A percentile compares a stretch with the other conserved stretches of the same genome.
phyloP scores from a whole-genome alignment of 2,888 invertebrate species.

The Philopedon plagiatum region DNA sequence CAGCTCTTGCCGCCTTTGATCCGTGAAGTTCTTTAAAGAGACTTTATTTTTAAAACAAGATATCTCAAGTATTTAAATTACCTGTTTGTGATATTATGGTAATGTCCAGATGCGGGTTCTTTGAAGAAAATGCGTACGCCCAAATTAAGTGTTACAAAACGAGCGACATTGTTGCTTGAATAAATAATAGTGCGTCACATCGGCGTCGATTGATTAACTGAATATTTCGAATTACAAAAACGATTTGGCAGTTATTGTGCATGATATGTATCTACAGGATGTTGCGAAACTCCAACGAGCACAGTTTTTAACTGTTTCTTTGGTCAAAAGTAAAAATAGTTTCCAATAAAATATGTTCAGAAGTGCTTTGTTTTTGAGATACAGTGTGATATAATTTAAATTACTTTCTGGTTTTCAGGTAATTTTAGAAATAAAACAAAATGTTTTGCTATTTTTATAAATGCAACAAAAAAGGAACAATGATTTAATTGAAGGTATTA shows the following conservation, averaged over 20 bases:
- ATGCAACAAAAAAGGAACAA: too few species aligned
- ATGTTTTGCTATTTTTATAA: too few species aligned
- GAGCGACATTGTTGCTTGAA: not conserved
- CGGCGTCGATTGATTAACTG: not conserved
- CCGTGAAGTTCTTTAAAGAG: not conserved
- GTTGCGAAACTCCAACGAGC: too few species aligned
- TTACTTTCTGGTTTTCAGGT: too few species aligned
- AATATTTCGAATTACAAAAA: not conserved
- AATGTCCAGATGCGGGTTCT: not conserved
- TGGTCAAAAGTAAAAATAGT: too few species aligned
- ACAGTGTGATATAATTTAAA: too few species aligned
- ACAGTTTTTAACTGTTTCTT: too few species aligned
- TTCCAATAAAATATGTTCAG: too few species aligned
- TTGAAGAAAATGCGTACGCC: constrained; percentile 17
- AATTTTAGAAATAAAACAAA: too few species aligned
- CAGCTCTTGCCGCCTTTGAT: constrained; percentile 4
- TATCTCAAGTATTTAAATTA: constrained; percentile 17
- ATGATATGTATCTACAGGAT: too few species aligned
- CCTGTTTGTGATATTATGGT: constrained; percentile 19
- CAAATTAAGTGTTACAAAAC: constrained; percentile 17
- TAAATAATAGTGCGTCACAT: not conserved
- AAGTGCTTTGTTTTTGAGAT: too few species aligned
- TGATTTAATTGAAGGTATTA: too few species aligned
- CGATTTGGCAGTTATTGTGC: not conserved
- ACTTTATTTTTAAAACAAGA: constrained; percentile 16